A percentile compares a stretch with the other conserved stretches of the same genome.
Evolutionary conservation across 2,113 vertebrate genomes (phyloP).

Genomic region (Osmerus mordax): DNA sequence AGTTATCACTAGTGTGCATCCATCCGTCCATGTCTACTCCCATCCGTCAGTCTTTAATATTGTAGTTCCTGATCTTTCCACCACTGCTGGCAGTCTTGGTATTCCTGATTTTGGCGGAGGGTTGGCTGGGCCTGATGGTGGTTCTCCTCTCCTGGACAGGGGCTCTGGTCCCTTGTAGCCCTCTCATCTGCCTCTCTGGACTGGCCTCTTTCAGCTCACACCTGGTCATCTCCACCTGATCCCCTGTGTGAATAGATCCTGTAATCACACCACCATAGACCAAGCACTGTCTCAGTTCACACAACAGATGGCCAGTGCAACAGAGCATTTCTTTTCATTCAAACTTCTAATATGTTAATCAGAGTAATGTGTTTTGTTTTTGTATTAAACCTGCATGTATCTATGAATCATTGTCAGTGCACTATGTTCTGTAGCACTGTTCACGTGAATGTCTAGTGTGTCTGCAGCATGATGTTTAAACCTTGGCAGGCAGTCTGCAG

Average conservation of each 20-base stretch:
- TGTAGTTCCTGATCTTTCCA: constrained; percentile 83
- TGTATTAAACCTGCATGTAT: no score
- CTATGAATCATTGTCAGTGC: no score
- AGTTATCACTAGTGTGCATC: not conserved
- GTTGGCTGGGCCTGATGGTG: constrained; percentile 26
- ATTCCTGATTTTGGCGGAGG: constrained; percentile 8
- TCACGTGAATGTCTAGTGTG: no score
- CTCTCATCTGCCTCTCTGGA: constrained; percentile 31
- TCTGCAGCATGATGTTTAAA: no score
- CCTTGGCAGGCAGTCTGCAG: no score
- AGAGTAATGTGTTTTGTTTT: no score
- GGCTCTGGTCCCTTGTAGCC: constrained; percentile 53
- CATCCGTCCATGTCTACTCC: constrained; percentile 23
- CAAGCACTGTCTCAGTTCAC: no score
- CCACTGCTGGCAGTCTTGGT: constrained; percentile 14
- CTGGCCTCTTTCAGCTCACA: constrained; percentile 10
- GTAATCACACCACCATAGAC: not conserved
- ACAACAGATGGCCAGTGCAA: no score
- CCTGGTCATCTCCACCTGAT: constrained; percentile 10
- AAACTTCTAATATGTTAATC: no score
- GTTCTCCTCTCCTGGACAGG: constrained; percentile 62
- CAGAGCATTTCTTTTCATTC: no score
- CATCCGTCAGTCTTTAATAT: constrained; percentile 76
- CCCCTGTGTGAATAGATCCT: constrained; percentile 28
- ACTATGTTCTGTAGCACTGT: no score